Evolutionary conservation across 2,113 vertebrate genomes (phyloP).

Genomic region (Rhinopomastus cyanomelas): DNA sequence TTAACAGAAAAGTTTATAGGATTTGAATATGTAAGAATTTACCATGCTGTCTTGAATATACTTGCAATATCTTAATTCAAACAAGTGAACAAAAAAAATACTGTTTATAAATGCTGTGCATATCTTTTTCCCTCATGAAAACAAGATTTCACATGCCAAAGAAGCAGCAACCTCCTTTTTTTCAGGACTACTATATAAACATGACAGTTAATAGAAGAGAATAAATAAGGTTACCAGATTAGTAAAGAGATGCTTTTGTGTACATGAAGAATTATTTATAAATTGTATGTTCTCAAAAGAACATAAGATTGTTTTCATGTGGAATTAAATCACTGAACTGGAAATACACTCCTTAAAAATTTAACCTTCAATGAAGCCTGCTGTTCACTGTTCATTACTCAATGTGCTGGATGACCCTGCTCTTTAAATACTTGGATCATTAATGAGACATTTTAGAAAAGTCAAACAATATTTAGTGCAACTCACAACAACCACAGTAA

Average conservation of each 20-base stretch:
- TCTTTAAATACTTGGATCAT: background rate
- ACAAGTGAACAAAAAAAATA: background rate
- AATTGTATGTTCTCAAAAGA: background rate
- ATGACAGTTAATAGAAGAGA: background rate
- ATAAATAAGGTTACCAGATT: background rate
- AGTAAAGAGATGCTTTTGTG: background rate
- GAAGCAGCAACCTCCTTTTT: background rate
- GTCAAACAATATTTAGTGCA: background rate
- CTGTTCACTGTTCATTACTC: background rate
- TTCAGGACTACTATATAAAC: background rate
- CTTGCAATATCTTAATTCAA: background rate
- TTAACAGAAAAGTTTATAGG: background rate
- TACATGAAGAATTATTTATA: background rate
- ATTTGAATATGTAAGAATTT: background rate
- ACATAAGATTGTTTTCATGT: background rate
- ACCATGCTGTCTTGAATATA: background rate
- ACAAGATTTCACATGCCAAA: background rate
- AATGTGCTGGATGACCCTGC: background rate
- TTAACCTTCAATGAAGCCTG: background rate
- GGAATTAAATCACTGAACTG: background rate
- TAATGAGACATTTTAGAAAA: background rate
- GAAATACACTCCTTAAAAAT: background rate
- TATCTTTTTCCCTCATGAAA: background rate
- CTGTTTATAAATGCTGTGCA: background rate
- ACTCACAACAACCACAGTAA: background rate